Evolutionary conservation across 2,113 vertebrate genomes (phyloP), one percentile per base, ranked within the genome.

Genomic region (Oxyura jamaicensis): DNA sequence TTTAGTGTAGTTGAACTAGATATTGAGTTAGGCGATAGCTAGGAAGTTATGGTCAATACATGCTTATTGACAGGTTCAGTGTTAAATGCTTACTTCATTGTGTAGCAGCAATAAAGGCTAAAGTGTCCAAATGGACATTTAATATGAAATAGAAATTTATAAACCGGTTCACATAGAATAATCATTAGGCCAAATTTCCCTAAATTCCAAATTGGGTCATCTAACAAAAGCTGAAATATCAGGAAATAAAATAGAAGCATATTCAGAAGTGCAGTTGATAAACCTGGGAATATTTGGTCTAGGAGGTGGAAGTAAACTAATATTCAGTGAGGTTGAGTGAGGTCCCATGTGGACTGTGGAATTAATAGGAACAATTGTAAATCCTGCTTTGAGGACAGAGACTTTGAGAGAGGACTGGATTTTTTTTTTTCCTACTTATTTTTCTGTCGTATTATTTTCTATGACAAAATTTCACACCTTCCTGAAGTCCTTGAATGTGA

Each of bases 311-410:
- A 73, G 63, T 55, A 26, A 76, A 80, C n/a, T 10, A 29, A 67
- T 3, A 44, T 3, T 4, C 50, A 36, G 48, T 71, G 46, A 74
- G 28, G 6, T 3, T 60, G 73, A 88, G 22, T 48, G 20, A 56
- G 33, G 5, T 18, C 20, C 16, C 46, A 5, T 42, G 52, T 28
- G 56, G 8, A 39, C 26, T 0, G 0, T 3, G 20, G 33, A 76
- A 53, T 39, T 50, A 48, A 48, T 48, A 48, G 46, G 46, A 48
- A 48, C 4, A 62, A 3, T 62, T 83, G 3, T 12, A 76, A 79
- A 60, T 53, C 25, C 62, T 91, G 53, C 22, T 87, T 23, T 65
- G 66, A 75, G 6, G 0, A 42, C 1, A 48, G 33, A 36, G 6
- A 29, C 58, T 82, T 91, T 2, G 2, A 62, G 55, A 53, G 21